Evolutionary conservation across 2,797 vertebrate genomes (phyloP).

Genomic region (Urocyon cinereoargenteus): DNA sequence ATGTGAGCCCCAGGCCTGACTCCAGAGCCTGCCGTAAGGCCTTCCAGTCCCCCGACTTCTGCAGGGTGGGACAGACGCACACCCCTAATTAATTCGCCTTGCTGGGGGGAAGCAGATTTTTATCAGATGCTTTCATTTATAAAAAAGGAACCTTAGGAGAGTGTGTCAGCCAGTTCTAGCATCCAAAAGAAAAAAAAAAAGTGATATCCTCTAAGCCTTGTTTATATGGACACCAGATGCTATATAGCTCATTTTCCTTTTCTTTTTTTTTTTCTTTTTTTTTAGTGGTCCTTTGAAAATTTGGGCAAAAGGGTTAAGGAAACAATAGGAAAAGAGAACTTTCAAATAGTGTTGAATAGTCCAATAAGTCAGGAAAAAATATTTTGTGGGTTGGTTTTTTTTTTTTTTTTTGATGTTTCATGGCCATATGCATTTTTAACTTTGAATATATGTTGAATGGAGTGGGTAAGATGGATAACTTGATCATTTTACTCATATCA

Average conservation of each 20-base stretch:
- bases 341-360: conserved; percentile 12
- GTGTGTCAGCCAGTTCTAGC: background rate
- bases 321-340: conserved; percentile 26
- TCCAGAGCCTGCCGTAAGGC: background rate
- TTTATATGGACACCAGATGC: background rate
- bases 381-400: background rate
- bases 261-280: background rate
- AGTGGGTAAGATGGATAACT: background rate
- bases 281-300: conserved; percentile 73
- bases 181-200: background rate
- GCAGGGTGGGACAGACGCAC: background rate
- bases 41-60: background rate
- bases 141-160: conserved; percentile 27
- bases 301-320: background rate
- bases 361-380: background rate
- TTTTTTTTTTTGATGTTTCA: background rate
- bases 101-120: background rate
- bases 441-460: background rate
- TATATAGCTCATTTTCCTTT: background rate
- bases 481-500: conserved; percentile 41
- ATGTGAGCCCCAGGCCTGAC: background rate
- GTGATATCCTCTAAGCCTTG: background rate
- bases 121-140: conserved; percentile 26
- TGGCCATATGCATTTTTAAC: background rate
- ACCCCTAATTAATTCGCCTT: background rate